Conservation (phyloP, 2,113 vertebrate genomes). For the Cyanoderma ruficeps region DNA sequence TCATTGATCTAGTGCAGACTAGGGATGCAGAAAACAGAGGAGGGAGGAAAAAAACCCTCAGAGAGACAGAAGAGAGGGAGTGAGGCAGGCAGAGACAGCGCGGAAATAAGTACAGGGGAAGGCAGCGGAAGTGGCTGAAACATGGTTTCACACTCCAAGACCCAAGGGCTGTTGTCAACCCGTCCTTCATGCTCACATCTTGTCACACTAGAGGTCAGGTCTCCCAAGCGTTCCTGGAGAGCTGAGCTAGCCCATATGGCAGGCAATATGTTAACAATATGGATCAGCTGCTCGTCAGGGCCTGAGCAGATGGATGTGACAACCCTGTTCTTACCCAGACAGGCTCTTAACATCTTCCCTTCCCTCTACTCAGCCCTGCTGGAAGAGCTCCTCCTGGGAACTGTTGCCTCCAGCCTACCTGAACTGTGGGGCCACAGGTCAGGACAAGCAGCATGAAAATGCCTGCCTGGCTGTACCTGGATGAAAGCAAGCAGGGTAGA, state of each 20-base stretch:
- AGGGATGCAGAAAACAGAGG: slow-evolving; percentile 50
- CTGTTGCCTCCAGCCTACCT: neutral
- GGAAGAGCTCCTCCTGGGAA: neutral
- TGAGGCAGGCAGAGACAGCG: neutral
- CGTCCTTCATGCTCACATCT: slow-evolving; percentile 72
- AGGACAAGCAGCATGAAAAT: neutral
- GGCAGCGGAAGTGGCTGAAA: slow-evolving; percentile 58
- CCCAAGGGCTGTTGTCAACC: slow-evolving; percentile 66
- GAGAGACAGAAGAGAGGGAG: neutral
- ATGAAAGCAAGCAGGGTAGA: neutral
- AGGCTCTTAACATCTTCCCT: slow-evolving; percentile 78
- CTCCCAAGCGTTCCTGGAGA: slow-evolving; percentile 74
- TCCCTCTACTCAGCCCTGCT: neutral
- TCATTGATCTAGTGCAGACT: slow-evolving; percentile 76
- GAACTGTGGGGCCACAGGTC: neutral
- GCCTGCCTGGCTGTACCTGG: neutral
- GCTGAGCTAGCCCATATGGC: slow-evolving; percentile 76
- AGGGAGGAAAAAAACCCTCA: slow-evolving; percentile 36
- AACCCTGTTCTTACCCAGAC: slow-evolving; percentile 72
- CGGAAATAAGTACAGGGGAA: neutral
- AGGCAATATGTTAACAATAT: slow-evolving; percentile 74
- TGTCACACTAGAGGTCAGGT: slow-evolving; percentile 73
- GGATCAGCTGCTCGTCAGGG: slow-evolving; percentile 68
- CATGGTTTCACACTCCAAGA: slow-evolving; percentile 62
- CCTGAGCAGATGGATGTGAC: slow-evolving; percentile 70